These are phyloP conservation scores for Petrophora chlorosata DNA, from an alignment of 2,888 invertebrate species.

Conservation along the genomic window DNA sequence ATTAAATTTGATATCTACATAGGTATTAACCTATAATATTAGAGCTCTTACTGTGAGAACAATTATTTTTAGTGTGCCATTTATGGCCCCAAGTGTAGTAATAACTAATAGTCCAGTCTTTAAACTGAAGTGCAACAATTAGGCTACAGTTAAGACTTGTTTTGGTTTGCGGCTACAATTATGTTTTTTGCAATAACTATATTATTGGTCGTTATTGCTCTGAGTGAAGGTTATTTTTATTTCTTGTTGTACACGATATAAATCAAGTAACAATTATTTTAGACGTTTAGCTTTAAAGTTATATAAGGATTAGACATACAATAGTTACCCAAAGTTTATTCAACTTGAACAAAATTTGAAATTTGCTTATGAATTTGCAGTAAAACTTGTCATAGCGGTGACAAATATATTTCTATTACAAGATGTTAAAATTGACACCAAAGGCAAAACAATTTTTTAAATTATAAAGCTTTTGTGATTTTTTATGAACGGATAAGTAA, in stretches of 20 bases:
- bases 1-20: not conserved
- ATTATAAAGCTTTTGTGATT: too few species aligned
- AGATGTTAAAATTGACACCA: too few species aligned
- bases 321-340: too few species aligned
- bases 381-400: too few species aligned
- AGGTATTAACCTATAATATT: conserved; percentile 11
- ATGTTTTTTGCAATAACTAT: conserved; percentile 28
- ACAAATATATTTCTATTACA: too few species aligned
- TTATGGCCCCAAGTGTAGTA: conserved; percentile 11
- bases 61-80: conserved; percentile 18
- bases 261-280: conserved; percentile 16
- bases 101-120: conserved; percentile 13
- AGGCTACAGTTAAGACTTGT: conserved; percentile 15
- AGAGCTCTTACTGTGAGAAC: conserved; percentile 16
- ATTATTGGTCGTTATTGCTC: conserved; percentile 22
- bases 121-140: conserved; percentile 20
- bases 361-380: too few species aligned
- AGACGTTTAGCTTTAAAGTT: not conserved
- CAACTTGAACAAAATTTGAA: too few species aligned
- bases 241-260: conserved; percentile 15
- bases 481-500: too few species aligned
- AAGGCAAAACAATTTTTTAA: too few species aligned
- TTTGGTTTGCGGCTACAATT: conserved; percentile 29
- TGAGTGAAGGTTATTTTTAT: conserved; percentile 23
- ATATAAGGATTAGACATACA: too few species aligned